phyloP scores from a whole-genome alignment of 37 sponge, comb jelly and placozoan species.

The Ephydatia muelleri region DNA sequence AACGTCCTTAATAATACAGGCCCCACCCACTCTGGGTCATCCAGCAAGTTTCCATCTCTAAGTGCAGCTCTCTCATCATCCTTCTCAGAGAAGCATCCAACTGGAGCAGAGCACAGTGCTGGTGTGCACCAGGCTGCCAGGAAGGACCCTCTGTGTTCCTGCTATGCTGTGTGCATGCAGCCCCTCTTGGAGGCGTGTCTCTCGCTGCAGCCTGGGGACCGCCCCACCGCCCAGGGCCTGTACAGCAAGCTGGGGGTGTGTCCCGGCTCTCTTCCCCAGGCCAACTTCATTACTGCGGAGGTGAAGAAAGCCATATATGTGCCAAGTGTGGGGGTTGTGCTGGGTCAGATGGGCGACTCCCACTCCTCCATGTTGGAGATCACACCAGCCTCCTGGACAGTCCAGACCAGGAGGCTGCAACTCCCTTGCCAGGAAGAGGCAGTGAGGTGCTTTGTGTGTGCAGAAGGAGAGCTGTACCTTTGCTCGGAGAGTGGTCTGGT shows the following conservation, averaged over 20 bases:
- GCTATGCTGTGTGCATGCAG: slow-evolving; percentile 22
- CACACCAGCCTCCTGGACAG: neutral
- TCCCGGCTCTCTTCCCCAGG: slow-evolving; percentile 40
- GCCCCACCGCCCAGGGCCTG: slow-evolving; percentile 62
- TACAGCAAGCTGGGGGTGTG: slow-evolving; percentile 50
- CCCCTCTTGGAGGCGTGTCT: slow-evolving; percentile 10
- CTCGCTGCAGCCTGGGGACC: slow-evolving; percentile 6
- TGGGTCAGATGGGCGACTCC: neutral
- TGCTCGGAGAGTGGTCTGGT: slow-evolving; percentile 21
- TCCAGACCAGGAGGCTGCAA: slow-evolving; percentile 12
- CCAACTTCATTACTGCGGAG: slow-evolving; percentile 11
- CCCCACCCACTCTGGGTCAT: neutral
- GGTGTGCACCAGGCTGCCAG: slow-evolving; percentile 47
- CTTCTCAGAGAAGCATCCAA: neutral
- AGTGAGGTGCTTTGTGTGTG: slow-evolving; percentile 14
- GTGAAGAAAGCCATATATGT: neutral
- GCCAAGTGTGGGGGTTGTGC: neutral
- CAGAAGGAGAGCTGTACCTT: slow-evolving; percentile 33
- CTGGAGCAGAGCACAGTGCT: neutral
- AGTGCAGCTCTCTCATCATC: neutral
- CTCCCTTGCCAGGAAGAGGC: slow-evolving; percentile 34
- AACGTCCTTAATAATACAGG: slow-evolving; percentile 21
- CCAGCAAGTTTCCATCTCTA: neutral
- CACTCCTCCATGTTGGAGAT: slow-evolving; percentile 9
- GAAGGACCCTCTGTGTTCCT: slow-evolving; percentile 20